Percentiles rank a stretch among this genome's conserved stretches.
These are phyloP conservation scores for Polypedilum vanderplanki DNA, from an alignment of 1,140 invertebrate species.

Conservation along the genomic window DNA sequence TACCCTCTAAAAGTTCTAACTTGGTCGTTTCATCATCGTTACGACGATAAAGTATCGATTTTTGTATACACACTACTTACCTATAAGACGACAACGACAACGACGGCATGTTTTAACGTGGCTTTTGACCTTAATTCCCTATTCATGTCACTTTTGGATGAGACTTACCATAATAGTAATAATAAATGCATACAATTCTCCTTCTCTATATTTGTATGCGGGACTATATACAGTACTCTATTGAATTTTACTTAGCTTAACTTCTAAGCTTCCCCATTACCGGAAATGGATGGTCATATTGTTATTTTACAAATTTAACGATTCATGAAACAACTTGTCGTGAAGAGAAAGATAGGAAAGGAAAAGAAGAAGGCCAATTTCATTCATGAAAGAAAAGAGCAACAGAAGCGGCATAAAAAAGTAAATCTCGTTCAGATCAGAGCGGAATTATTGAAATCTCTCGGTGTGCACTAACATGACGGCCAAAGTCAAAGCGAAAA, in stretches of 20 bases:
- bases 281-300: constrained; percentile 26
- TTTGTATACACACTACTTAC: not conserved
- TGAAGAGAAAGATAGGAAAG: not conserved
- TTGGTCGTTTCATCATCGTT: too few species aligned
- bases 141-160: not conserved
- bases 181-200: constrained; percentile 2
- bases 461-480: not conserved
- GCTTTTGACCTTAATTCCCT: constrained; percentile 17
- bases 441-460: constrained; percentile 1
- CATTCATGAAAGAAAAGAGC: constrained; percentile 26
- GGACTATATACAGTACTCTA: constrained; percentile 10
- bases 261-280: not conserved
- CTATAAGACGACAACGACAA: not conserved
- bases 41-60: not conserved
- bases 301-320: constrained; percentile 29
- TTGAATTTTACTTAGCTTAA: not conserved
- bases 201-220: too few species aligned
- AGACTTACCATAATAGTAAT: not conserved
- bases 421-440: not conserved
- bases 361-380: not conserved
- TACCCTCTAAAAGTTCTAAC: too few species aligned
- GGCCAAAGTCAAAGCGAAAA: not conserved
- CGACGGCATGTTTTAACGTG: not conserved
- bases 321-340: constrained; percentile 9
- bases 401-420: too few species aligned